A percentile compares a stretch with the other conserved stretches of the same genome.
These are phyloP conservation scores for Ctena decussata DNA, from an alignment of 2,888 invertebrate genomes.

Conservation along the genomic window DNA sequence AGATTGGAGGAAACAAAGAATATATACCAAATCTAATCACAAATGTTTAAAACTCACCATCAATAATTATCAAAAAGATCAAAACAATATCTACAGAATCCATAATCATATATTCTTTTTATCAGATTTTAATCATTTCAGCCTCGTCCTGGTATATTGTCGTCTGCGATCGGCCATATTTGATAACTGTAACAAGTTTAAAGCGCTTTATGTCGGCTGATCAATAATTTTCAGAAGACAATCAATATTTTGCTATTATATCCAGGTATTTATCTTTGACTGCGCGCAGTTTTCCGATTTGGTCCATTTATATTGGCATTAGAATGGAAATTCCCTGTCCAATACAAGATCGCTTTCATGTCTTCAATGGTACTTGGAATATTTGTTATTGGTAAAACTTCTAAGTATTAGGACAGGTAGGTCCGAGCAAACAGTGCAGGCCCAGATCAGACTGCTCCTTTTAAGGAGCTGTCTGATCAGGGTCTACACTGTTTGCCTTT, in stretches of 20 bases:
- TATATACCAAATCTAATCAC: no score
- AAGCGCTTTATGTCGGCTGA: not conserved
- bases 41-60: not conserved
- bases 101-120: not conserved
- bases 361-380: not conserved
- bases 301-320: not conserved
- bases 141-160: not conserved
- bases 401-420: no score
- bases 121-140: not conserved
- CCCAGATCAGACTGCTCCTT: no score
- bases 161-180: not conserved
- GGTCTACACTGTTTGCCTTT: no score
- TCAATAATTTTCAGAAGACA: not conserved
- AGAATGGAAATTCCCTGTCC: slow-evolving; percentile 8
- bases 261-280: slow-evolving; percentile 6
- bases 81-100: not conserved
- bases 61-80: not conserved
- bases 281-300: not conserved
- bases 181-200: not conserved
- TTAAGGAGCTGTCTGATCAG: no score
- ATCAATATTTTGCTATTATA: not conserved
- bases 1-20: no score
- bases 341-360: not conserved
- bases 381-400: no score
- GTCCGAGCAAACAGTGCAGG: no score